Evolutionary conservation across 2,888 invertebrate genomes (phyloP), one percentile per base, ranked within the genome.

Genomic region (Stramonita haemastoma): DNA sequence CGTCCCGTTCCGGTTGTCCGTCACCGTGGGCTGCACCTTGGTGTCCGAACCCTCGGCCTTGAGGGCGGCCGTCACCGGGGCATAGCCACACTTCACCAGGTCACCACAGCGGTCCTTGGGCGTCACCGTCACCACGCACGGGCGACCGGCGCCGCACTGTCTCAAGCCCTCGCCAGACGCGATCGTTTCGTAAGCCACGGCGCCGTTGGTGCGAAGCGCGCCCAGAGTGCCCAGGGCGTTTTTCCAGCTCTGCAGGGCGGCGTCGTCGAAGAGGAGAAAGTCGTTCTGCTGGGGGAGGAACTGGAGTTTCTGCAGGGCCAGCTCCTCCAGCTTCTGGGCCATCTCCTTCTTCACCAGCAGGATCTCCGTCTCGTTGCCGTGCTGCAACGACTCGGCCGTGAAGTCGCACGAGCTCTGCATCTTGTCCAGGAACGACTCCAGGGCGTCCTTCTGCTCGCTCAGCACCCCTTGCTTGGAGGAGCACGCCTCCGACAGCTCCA

Each of bases 331-430:
- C 89, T 96, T 95, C 87, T 96, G 96, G 5, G 95, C 94, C 94
- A 96, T 95, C 93, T 96, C 96, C 91, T 96, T 96, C 93, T 96
- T 96, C 73, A 96, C 96, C 87, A 96, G 94, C 32, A 96, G 94
- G 79, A 96, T 95, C 92, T 96, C 96, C 36, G 96, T 96, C 91
- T 96, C 96, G 91, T 95, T 96, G 73, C 96, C 96, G 91, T 96
- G 95, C 79, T 95, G 94, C n/a, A 96, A 93, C 0, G 96, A 96
- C 84, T 96, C 96, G 91, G 96, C 96, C 8, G 96, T 96, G 90
- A 96, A 95, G 83, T 96, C 96, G 92, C 96, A 96, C 91, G 96
- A 96, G 88, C 95, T 96, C 90, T 94, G 95, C 86, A 96, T 95
- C 91, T 95, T 96, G 60, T 95, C 93, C 57, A 96, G 93, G 90